These are phyloP conservation scores for Latrodectus geometricus DNA, from an alignment of 1,140 invertebrate genomes.

Conservation along the genomic window DNA sequence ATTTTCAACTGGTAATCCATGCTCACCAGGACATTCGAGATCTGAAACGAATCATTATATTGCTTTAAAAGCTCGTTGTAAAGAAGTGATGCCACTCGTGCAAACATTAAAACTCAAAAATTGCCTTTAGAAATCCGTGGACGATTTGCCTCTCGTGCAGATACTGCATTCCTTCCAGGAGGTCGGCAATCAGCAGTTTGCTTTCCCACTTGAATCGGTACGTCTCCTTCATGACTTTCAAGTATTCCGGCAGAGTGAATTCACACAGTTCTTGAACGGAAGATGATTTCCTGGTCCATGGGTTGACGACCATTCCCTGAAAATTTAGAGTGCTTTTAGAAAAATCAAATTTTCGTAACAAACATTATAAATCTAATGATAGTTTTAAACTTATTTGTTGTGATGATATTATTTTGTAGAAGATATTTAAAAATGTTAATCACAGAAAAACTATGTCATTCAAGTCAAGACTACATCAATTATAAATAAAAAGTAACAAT, in stretches of 20 bases:
- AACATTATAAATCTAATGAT: neutral
- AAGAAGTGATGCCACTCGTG: no score
- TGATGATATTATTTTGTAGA: no score
- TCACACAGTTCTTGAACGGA: conserved; percentile 14
- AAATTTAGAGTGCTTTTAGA: neutral
- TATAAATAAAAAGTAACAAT: no score
- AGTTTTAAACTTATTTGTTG: neutral
- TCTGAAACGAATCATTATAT: neutral
- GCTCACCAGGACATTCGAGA: conserved; percentile 12
- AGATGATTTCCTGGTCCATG: neutral
- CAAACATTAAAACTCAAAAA: neutral
- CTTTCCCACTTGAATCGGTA: neutral
- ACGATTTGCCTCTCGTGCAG: conserved; percentile 1
- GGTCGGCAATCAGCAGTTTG: conserved; percentile 8
- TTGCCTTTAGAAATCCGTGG: conserved; percentile 27
- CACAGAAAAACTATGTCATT: no score
- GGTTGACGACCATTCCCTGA: neutral
- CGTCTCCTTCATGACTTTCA: neutral
- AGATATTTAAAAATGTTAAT: no score
- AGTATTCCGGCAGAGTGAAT: neutral
- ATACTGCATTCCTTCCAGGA: conserved; percentile 14
- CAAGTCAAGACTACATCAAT: no score
- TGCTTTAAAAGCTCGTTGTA: no score
- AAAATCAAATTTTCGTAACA: neutral
- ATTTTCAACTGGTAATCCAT: conserved; percentile 6